Conservation (phyloP, 1,140 invertebrate genomes). For the Chrysomallon squamiferum region DNA sequence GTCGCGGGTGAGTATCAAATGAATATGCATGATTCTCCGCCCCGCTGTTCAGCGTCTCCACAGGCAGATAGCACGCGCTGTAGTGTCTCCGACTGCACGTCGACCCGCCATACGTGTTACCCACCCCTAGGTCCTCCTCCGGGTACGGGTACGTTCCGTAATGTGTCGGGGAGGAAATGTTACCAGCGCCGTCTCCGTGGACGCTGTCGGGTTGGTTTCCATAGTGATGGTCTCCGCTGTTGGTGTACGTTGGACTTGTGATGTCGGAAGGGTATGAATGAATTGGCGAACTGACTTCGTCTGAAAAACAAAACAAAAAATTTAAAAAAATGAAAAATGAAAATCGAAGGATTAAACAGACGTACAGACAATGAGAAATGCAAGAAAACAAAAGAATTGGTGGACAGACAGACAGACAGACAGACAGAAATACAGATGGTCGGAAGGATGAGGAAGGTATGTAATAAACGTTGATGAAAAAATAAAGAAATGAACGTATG, state of each 20-base stretch:
- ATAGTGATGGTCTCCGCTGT: not conserved
- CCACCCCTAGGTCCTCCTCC: not conserved
- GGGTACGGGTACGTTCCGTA: not conserved
- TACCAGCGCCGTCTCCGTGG: not conserved
- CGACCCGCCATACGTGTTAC: not conserved
- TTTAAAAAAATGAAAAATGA: not conserved
- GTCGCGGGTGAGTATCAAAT: slow-evolving; percentile 16
- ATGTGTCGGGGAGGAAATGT: too few species aligned
- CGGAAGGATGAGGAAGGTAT: too few species aligned
- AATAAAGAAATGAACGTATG: too few species aligned
- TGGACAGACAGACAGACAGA: too few species aligned
- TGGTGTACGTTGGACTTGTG: not conserved
- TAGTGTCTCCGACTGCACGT: not conserved
- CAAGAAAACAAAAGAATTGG: too few species aligned
- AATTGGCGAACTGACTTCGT: not conserved
- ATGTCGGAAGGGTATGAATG: not conserved
- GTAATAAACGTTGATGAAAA: too few species aligned
- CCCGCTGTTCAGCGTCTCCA: not conserved
- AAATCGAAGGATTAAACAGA: too few species aligned
- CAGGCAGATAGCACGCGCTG: not conserved
- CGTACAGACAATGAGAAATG: too few species aligned
- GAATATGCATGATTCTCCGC: slow-evolving; percentile 17
- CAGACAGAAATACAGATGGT: too few species aligned
- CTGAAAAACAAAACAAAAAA: not conserved
- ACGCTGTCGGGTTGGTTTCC: not conserved